These are phyloP conservation scores for Tiphia femorata DNA, from an alignment of 2,888 invertebrate genomes.

Conservation along the genomic window DNA sequence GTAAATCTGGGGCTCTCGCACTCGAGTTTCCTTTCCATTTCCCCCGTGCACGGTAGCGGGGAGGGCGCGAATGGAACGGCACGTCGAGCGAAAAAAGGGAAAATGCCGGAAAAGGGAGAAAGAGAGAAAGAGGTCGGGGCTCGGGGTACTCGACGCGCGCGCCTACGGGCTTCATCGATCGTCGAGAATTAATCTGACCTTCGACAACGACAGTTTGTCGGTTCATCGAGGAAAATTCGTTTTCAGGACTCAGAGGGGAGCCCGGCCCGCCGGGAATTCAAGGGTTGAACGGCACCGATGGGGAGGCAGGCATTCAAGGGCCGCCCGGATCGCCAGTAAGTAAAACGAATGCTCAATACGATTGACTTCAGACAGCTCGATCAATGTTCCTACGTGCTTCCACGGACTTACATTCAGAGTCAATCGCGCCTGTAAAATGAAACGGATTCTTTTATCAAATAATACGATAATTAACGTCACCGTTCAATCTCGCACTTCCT, in stretches of 20 bases:
- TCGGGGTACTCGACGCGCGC: too few species aligned
- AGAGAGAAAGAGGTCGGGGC: neutral
- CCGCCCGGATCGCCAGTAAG: conserved; percentile 86
- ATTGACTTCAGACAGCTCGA: too few species aligned
- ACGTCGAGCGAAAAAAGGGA: neutral
- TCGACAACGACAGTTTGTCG: conserved; percentile 4
- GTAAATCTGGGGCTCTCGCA: neutral
- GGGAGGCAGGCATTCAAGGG: conserved; percentile 87
- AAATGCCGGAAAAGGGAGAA: neutral
- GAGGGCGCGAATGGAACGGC: conserved; percentile 4
- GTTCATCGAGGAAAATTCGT: conserved; percentile 20
- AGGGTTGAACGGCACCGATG: conserved; percentile 81
- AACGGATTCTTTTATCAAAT: too few species aligned
- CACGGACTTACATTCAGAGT: too few species aligned
- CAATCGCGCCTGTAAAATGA: too few species aligned
- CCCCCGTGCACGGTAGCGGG: neutral
- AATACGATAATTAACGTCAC: too few species aligned
- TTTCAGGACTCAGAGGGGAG: conserved; percentile 81
- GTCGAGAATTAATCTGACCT: conserved; percentile 19
- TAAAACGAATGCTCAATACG: conserved; percentile 18
- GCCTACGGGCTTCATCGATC: too few species aligned
- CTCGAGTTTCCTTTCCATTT: conserved; percentile 3
- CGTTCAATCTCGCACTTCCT: too few species aligned
- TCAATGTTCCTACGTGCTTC: too few species aligned
- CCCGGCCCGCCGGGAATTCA: conserved; percentile 81